Percentiles rank a stretch among this genome's conserved stretches.
phyloP scores from a whole-genome alignment of 2,888 invertebrate genomes.

The Esperia sulphurella region DNA sequence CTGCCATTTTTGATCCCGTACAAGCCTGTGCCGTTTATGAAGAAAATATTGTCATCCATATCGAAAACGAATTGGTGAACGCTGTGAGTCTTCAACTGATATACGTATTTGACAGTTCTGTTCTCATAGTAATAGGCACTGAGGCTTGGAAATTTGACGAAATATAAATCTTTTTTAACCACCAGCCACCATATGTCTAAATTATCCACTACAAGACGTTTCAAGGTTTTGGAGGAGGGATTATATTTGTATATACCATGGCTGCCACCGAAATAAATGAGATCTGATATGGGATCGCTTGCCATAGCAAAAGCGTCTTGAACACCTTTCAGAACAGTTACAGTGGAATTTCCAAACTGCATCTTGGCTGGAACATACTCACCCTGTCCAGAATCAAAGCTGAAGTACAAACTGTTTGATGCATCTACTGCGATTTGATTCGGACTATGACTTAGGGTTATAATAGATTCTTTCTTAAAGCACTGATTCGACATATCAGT shows the following conservation, averaged over 20 bases:
- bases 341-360: constrained; percentile 41
- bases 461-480: constrained; percentile 48
- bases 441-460: constrained; percentile 49
- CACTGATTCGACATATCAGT: constrained; percentile 41
- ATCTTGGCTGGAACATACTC: constrained; percentile 53
- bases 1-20: constrained; percentile 40
- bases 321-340: constrained; percentile 54
- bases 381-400: constrained; percentile 59
- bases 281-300: constrained; percentile 29
- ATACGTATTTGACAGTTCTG: constrained; percentile 31
- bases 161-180: constrained; percentile 46
- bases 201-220: constrained; percentile 39
- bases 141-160: constrained; percentile 58
- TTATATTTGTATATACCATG: constrained; percentile 60
- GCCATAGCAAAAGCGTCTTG: constrained; percentile 64
- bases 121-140: constrained; percentile 47
- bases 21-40: constrained; percentile 55
- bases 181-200: constrained; percentile 65
- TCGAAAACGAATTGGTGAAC: constrained; percentile 62
- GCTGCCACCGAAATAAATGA: constrained; percentile 62
- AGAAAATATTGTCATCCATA: constrained; percentile 44
- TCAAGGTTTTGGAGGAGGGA: constrained; percentile 30
- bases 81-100: constrained; percentile 28
- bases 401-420: constrained; percentile 55
- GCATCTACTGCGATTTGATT: constrained; percentile 58